phyloP scores from a whole-genome alignment of 2,888 invertebrate genomes.

The Drosophila stalkeri region DNA sequence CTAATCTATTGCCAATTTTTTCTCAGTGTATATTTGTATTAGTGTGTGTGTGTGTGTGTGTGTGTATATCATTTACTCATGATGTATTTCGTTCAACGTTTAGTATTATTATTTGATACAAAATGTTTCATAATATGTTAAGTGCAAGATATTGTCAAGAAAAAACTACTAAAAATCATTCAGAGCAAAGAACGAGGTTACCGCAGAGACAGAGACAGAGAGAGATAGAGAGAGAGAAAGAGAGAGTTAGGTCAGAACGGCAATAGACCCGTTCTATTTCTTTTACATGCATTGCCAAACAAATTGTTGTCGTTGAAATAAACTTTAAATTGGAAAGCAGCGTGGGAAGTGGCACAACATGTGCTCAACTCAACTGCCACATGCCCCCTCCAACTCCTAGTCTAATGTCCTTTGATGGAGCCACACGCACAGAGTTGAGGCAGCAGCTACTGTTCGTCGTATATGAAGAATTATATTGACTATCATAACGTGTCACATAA shows the following conservation, averaged over 20 bases:
- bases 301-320: constrained; percentile 56
- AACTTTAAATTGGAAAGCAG: constrained; percentile 64
- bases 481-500: constrained; percentile 80
- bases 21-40: constrained; percentile 81
- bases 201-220: not conserved
- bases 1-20: constrained; percentile 84
- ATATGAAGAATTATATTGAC: constrained; percentile 74
- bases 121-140: constrained; percentile 56
- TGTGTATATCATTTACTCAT: constrained; percentile 53
- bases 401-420: constrained; percentile 36
- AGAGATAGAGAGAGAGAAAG: not conserved
- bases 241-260: not conserved
- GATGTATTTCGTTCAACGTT: constrained; percentile 53
- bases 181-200: constrained; percentile 47
- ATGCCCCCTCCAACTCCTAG: not conserved
- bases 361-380: constrained; percentile 26
- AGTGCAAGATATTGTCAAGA: constrained; percentile 55
- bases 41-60: constrained; percentile 72
- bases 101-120: constrained; percentile 57
- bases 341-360: constrained; percentile 70
- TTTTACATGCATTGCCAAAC: constrained; percentile 45
- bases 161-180: constrained; percentile 64
- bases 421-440: constrained; percentile 12
- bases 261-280: constrained; percentile 12
- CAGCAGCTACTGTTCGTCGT: constrained; percentile 15